These are phyloP conservation scores for Betta splendens DNA, from an alignment of 2,797 vertebrate species.

Conservation along the genomic window DNA sequence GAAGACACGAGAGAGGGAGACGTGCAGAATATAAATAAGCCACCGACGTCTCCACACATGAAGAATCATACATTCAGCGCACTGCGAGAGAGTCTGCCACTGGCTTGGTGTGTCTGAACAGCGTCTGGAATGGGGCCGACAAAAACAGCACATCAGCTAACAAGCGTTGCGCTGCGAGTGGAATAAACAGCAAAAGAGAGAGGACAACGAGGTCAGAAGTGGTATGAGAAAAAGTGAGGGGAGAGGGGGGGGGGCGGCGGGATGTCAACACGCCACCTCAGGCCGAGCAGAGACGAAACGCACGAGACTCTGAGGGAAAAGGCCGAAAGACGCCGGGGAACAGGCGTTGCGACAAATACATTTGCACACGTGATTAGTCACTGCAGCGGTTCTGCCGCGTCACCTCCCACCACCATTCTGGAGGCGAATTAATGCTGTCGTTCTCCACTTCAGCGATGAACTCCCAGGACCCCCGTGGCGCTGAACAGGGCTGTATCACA, in stretches of 20 bases:
- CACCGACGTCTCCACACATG: constrained; percentile 34
- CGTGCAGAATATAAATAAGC: constrained; percentile 59
- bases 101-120: constrained; percentile 30
- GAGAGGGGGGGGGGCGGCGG: constrained; percentile 7
- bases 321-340: constrained; percentile 4
- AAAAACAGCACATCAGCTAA: constrained; percentile 34
- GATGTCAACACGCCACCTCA: constrained; percentile 6
- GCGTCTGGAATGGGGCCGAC: constrained; percentile 28
- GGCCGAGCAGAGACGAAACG: constrained; percentile 3
- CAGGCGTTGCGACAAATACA: not conserved
- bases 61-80: constrained; percentile 41
- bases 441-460: constrained; percentile 46
- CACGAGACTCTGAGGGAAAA: too few relatives aligned
- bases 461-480: too few relatives aligned
- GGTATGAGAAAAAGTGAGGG: constrained; percentile 10
- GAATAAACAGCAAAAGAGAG: constrained; percentile 25
- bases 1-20: constrained; percentile 28
- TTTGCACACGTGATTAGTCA: constrained; percentile 58
- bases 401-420: constrained; percentile 53
- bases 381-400: constrained; percentile 52
- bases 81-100: constrained; percentile 23
- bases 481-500: too few relatives aligned
- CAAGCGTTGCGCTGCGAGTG: constrained; percentile 18
- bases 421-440: constrained; percentile 65
- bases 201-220: constrained; percentile 10